Base-by-base conservation (phyloP, 2,888 invertebrate species). In the Idaea aversata region DNA sequence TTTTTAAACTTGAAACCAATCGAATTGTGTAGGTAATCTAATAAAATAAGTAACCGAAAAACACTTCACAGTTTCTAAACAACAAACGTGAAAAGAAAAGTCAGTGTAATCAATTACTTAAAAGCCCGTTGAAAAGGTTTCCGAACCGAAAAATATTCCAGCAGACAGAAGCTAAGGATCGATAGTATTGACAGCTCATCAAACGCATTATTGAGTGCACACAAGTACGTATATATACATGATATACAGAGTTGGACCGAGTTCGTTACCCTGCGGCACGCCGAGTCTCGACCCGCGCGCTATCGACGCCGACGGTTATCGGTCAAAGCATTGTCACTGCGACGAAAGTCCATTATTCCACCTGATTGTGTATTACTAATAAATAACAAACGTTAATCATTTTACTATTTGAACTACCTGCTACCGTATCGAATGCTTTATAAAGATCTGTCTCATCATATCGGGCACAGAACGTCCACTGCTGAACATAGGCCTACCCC, bases 191-290 rank as follows among this genome's bases (percentile, higher is more conserved):
- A 80, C 81, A 77, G 76, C 73, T 70, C 72, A 80, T 77, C 77
- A 80, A 73, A 70, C 73, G 66, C 71, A 76, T 77, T 75, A 79
- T 78, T 77, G 75, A 76, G 73, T 79, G 75, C 74, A 77, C 68
- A 72, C 71, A 72, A 75, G 72, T 71, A 72, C 74, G 75, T 70
- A 47, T 70, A 68, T 70, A 73, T 76, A 75, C 70, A 73, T 74
- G 70, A 72, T 70, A 78, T 79, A 77, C 63, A 80, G 72, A 74
- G 72, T 64, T 69, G 79, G 81, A 66, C 72, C 77, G 80, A 84
- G 88, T 82, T 87, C 88, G 84, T 82, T 86, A 84, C 84, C 84
- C 87, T 82, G 83, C 65, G 80, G 77, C 66, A 80, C 75, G 74
- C 78, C 76, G 77, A 76, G 78, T 75, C 76, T 68, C 81, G 82